Evolutionary conservation across 2,113 vertebrate genomes (phyloP).

Genomic region (Laticauda laticaudata): DNA sequence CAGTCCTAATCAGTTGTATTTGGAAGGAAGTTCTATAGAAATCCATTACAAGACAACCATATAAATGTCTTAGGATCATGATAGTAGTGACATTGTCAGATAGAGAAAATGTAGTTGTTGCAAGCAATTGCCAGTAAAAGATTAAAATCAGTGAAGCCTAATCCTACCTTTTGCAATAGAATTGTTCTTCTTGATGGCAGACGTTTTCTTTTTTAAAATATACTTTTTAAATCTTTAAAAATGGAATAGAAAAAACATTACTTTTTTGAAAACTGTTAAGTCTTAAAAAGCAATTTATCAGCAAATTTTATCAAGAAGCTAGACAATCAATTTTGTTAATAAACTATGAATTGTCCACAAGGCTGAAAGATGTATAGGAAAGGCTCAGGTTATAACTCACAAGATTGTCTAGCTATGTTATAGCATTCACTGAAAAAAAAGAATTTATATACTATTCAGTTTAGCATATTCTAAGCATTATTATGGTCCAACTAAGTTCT

Average conservation of each 20-base stretch:
- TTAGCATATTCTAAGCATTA: neutral
- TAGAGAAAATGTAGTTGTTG: conserved; percentile 2
- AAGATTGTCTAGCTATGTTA: neutral
- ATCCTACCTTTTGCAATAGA: neutral
- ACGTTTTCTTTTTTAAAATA: neutral
- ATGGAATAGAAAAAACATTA: neutral
- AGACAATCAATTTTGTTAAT: neutral
- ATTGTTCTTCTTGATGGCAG: neutral
- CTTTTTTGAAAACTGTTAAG: neutral
- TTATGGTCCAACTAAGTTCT: neutral
- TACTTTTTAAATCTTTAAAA: neutral
- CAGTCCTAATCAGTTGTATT: neutral
- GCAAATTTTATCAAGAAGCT: neutral
- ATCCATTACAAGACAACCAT: neutral
- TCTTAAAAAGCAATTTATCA: neutral
- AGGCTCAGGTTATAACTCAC: neutral
- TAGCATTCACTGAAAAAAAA: neutral
- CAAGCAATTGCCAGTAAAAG: neutral
- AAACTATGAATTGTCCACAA: neutral
- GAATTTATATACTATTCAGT: neutral
- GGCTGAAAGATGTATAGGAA: neutral
- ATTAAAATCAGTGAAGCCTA: neutral
- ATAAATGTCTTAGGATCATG: conserved; percentile 9
- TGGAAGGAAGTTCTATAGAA: neutral
- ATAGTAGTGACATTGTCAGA: neutral